Conservation (phyloP, 2,888 invertebrate species). For the Luperina testacea region DNA sequence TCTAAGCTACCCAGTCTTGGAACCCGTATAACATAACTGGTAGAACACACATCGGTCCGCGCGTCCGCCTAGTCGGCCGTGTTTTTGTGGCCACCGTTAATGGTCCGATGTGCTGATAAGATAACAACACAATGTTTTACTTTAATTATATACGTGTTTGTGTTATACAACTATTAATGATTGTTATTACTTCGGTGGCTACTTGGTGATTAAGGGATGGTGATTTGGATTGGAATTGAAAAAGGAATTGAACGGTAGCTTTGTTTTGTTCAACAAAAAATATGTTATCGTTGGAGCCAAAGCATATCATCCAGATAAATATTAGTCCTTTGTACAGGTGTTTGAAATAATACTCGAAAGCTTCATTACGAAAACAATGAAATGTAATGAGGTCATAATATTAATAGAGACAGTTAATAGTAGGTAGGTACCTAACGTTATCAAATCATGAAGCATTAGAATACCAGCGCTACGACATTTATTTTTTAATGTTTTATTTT, state of each 20-base stretch:
- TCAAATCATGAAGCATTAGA: not conserved
- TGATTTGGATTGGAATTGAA: constrained; percentile 40
- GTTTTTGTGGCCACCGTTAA: constrained; percentile 85
- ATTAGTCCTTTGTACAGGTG: not conserved
- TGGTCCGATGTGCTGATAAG: constrained; percentile 87
- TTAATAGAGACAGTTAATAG: not conserved
- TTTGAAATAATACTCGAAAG: not conserved
- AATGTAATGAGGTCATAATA: not conserved
- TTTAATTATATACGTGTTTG: constrained; percentile 86
- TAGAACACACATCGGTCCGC: constrained; percentile 78
- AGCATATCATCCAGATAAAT: not conserved
- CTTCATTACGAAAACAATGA: not conserved
- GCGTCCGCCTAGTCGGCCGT: constrained; percentile 75
- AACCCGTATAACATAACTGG: constrained; percentile 72
- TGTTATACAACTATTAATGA: constrained; percentile 76
- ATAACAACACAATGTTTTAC: constrained; percentile 86
- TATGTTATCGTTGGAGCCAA: not conserved
- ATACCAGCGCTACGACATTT: too few species aligned
- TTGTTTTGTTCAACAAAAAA: not conserved
- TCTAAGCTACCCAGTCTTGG: constrained; percentile 34
- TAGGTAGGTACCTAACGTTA: not conserved
- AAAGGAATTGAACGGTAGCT: constrained; percentile 3
- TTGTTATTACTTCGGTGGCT: constrained; percentile 72
- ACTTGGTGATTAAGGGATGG: constrained; percentile 64
- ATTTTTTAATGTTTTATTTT: too few species aligned